Conservation (phyloP, 2,797 vertebrate species). For the Sebastolobus alascanus region DNA sequence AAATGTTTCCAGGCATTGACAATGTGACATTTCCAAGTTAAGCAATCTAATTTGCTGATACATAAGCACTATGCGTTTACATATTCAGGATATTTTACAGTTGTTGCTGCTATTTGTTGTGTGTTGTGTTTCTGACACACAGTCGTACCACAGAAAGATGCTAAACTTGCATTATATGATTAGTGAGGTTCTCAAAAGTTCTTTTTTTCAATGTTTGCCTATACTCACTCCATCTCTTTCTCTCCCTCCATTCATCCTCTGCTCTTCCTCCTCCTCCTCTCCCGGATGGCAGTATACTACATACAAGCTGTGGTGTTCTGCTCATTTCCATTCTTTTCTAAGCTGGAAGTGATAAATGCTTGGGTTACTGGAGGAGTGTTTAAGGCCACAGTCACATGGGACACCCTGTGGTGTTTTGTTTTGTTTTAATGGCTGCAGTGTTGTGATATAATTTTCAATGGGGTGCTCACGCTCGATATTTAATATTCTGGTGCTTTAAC, state of each 20-base stretch:
- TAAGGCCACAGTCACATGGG: neutral
- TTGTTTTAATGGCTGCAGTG: neutral
- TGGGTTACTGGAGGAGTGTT: constrained; percentile 16
- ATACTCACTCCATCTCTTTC: neutral
- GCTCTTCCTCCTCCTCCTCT: constrained; percentile 43
- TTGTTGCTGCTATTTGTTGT: too few species aligned
- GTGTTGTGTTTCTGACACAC: too few species aligned
- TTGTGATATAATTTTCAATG: constrained; percentile 3
- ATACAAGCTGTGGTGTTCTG: constrained; percentile 55
- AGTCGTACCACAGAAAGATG: too few species aligned
- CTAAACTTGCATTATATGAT: too few species aligned
- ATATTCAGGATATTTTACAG: neutral
- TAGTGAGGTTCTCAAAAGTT: too few species aligned
- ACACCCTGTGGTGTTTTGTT: neutral
- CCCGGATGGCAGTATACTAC: constrained; percentile 54
- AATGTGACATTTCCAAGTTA: neutral
- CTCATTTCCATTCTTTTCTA: constrained; percentile 33
- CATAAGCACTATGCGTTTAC: neutral
- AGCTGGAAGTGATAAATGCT: constrained; percentile 27
- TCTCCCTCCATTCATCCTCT: neutral
- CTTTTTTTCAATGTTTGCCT: neutral
- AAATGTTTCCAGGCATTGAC: neutral
- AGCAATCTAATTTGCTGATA: too few species aligned
- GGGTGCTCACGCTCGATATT: neutral
- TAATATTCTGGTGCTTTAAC: constrained; percentile 1